Percentiles rank a stretch among this genome's conserved stretches.
Conservation (phyloP, 1,140 invertebrate genomes). For the Hycleus cichorii region DNA sequence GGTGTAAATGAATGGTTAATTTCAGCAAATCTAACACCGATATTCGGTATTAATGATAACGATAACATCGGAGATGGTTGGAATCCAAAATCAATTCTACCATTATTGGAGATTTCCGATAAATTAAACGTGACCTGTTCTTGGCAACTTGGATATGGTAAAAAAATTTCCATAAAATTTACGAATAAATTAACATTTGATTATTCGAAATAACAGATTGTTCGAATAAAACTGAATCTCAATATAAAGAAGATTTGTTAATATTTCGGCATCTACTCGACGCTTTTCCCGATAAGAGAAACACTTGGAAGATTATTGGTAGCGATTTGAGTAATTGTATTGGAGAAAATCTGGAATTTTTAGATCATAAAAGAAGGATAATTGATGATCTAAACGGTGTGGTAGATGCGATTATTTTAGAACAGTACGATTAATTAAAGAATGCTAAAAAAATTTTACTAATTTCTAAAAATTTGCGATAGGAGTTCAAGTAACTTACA, state of each 20-base stretch:
- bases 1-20: conserved; percentile 45
- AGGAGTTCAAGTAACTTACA: too few relatives aligned
- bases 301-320: conserved; percentile 43
- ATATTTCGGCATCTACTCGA: conserved; percentile 51
- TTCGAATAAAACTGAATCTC: conserved; percentile 43
- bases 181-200: not conserved
- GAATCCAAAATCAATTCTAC: conserved; percentile 45
- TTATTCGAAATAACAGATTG: conserved; percentile 40
- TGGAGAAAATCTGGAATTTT: conserved; percentile 47
- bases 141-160: conserved; percentile 63
- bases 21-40: conserved; percentile 42
- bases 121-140: conserved; percentile 47
- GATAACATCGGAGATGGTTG: conserved; percentile 41
- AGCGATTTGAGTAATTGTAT: conserved; percentile 45
- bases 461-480: not conserved
- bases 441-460: not conserved
- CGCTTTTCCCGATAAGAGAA: conserved; percentile 44
- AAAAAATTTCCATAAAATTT: conserved; percentile 11
- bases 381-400: conserved; percentile 38
- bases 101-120: conserved; percentile 52
- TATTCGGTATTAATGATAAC: conserved; percentile 44
- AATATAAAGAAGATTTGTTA: conserved; percentile 48
- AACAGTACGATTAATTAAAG: conserved; percentile 46
- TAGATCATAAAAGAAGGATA: conserved; percentile 27
- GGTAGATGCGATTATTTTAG: conserved; percentile 52